Base-by-base conservation (phyloP, 2,888 invertebrate species). In the Metacarcinus magister region DNA sequence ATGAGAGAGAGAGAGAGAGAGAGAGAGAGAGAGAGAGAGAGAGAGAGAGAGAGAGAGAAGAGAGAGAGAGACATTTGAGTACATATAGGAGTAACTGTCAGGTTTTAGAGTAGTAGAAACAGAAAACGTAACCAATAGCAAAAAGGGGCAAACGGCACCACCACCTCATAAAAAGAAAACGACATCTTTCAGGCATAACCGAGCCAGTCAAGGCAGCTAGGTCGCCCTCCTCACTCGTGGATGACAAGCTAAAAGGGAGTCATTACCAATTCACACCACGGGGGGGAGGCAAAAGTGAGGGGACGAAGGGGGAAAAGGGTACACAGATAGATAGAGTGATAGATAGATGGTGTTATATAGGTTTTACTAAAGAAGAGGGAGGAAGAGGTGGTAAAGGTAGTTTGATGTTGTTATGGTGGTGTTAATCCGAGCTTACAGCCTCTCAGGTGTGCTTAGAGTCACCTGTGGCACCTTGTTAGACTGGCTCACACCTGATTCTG, bases 161-260 rank as follows among this genome's bases (percentile, higher is more conserved):
- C 82, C 82, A 82, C 82, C 82, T 32, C 82, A 82, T 82, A 82
- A 82, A 82, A 28, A 82, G 82, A 82, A 82, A 82, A 82, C 82
- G 82, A 32, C 32, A 82, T 32, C 28, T 32, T 82, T 32, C 82
- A 28, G 82, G 32, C 32, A 8, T 82, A 82, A 82, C 82, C 7
- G 32, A 67, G 0, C 67, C 23, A 67, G n/a, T 1, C 67, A 10
- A 16, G 13, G 54, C 13, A 8, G 48, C 48, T 48, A 48, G 3
- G 67, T 67, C 67, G 19, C 10, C 67, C 23, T 32, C 82, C 82
- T 32, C 82, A 13, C 82, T 28, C 28, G 10, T 32, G 32, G 82
- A n/a, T 28, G 82, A 32, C 82, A 32, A 0, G 32, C 82, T 82
- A 82, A 82, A 82, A 82, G 82, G 32, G 5, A 3, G 28, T 8